Base-by-base conservation (phyloP, 2,888 invertebrate species). In the Anthophora plumipes region DNA sequence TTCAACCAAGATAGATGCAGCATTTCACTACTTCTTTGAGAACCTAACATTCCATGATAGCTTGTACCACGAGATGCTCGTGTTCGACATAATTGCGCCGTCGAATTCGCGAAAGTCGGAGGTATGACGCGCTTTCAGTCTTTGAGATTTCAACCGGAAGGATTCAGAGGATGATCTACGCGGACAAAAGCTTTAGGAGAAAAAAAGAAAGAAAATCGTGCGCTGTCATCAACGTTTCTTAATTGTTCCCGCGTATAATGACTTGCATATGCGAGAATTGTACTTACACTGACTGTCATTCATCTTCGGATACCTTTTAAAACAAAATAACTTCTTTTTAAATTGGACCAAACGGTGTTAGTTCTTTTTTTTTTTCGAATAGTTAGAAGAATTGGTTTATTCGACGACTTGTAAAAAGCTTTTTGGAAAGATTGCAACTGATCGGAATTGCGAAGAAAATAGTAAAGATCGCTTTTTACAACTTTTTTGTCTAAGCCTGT, bases 31-130 rank as follows among this genome's bases (percentile, higher is more conserved):
- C 22, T 60, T 37, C 9, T 17, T 14, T 43, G 41, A 54, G 14
- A 12, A 17, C 22, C 57, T 48, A 20, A 14, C 52, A 25, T 43
- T 41, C 0, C 25, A 48, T 5, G 57, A n/a, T 14, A 37, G 43
- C 11, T 39, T 22, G 46, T 48, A 41, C 6, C 41, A 25, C n/a
- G n/a, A 37, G 50, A 52, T 52, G 50, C 14, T 20, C 7, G 7
- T 9, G 31, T 22, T 46, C 48, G 57, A 59, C 59, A 39, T 67
- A 60, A 67, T 67, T 73, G 73, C 37, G 20, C 7, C 59, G 41
- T 43, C 31, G 66, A 41, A 59, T 39, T 31, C 31, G 12, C n/a
- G 12, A 12, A 12, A 43, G 31, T 17, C n/a, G 61, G 25, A 39
- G 54, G 37, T 17, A 0, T 22, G 12, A 43, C n/a, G n/a, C 43